Evolutionary conservation across 2,797 vertebrate species (phyloP).

Genomic region (Heteromormyrus szaboi): DNA sequence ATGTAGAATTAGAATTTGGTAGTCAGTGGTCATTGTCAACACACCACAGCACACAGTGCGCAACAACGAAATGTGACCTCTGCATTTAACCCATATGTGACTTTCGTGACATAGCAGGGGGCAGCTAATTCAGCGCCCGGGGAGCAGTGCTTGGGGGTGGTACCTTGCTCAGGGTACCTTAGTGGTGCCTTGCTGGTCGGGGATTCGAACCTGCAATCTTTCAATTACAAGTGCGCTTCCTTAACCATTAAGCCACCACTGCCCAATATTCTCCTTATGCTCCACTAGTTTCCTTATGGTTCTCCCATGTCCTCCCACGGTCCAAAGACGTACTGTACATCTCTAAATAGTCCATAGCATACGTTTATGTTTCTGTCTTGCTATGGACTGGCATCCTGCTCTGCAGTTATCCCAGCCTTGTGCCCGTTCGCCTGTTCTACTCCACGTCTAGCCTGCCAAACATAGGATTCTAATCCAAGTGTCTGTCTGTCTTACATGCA

Average conservation of each 20-base stretch:
- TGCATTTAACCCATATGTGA: too few species aligned
- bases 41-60: too few species aligned
- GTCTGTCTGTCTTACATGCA: background rate
- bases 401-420: background rate
- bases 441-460: background rate
- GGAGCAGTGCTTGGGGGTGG: too few species aligned
- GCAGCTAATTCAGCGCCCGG: too few species aligned
- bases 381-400: background rate
- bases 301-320: background rate
- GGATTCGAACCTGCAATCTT: too few species aligned
- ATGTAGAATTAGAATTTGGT: background rate
- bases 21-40: too few species aligned
- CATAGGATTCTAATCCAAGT: background rate
- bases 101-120: too few species aligned
- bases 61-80: too few species aligned
- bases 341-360: background rate
- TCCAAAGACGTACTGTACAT: background rate
- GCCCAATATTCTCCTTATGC: background rate
- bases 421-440: background rate
- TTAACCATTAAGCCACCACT: too few species aligned
- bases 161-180: too few species aligned
- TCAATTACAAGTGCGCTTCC: too few species aligned
- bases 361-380: background rate
- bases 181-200: too few species aligned
- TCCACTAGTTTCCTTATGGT: background rate